Evolutionary conservation across 2,888 invertebrate genomes (phyloP).

Genomic region (Aspidapion aeneum): DNA sequence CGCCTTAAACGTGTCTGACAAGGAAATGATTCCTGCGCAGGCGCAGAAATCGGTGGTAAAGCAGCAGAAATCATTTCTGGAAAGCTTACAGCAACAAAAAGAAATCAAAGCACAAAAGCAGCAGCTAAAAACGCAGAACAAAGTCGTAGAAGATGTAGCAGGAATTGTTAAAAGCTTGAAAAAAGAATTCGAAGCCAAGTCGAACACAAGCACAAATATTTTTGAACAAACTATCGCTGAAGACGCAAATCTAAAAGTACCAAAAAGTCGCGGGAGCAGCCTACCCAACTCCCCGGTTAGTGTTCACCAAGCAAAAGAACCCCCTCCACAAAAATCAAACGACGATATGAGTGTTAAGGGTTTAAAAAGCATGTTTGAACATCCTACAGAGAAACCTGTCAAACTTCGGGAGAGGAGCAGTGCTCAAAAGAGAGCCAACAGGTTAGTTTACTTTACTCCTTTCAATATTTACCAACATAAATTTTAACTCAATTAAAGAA

Average conservation of each 20-base stretch:
- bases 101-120: background rate
- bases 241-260: conserved; percentile 18
- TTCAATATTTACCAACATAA: too few species aligned
- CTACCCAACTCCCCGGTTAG: conserved; percentile 64
- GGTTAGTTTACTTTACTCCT: background rate
- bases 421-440: conserved; percentile 19
- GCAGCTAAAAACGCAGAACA: conserved; percentile 31
- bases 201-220: conserved; percentile 40
- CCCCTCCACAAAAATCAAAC: conserved; percentile 32
- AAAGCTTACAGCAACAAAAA: conserved; percentile 45
- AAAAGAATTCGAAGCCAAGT: conserved; percentile 84
- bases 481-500: too few species aligned
- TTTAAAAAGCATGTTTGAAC: conserved; percentile 73
- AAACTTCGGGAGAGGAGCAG: conserved; percentile 32
- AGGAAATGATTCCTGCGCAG: conserved; percentile 31
- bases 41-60: conserved; percentile 50
- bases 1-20: conserved; percentile 40
- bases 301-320: conserved; percentile 47
- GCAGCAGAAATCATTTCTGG: conserved; percentile 52
- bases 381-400: conserved; percentile 39
- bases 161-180: conserved; percentile 84
- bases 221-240: conserved; percentile 29
- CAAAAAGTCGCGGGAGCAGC: conserved; percentile 50
- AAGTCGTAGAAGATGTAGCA: conserved; percentile 46
- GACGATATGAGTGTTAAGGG: conserved; percentile 72